phyloP scores from a whole-genome alignment of 1,140 invertebrate genomes.

The Caerostris darwini region DNA sequence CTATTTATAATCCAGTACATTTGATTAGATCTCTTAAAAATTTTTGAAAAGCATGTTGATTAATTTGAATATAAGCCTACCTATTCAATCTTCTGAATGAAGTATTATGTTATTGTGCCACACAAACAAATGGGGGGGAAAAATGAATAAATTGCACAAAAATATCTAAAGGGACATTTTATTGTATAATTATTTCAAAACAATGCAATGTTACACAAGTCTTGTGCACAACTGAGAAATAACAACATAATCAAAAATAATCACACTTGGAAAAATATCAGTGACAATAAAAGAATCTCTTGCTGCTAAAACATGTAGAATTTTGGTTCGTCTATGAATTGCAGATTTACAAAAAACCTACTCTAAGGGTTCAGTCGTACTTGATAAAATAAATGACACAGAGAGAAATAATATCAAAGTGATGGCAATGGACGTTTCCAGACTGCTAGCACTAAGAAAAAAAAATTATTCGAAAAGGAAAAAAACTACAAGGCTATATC shows the following conservation, averaged over 20 bases:
- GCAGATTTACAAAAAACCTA: not conserved
- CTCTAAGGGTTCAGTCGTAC: constrained; percentile 5
- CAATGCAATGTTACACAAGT: constrained; percentile 45
- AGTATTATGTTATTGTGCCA: too few species aligned
- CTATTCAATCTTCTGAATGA: too few species aligned
- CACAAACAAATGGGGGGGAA: not conserved
- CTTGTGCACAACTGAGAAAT: constrained; percentile 43
- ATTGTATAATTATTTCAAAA: constrained; percentile 54
- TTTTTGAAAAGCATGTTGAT: too few species aligned
- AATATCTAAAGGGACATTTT: constrained; percentile 57
- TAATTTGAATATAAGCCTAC: too few species aligned
- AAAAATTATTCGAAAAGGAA: not conserved
- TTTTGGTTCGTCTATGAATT: constrained; percentile 12
- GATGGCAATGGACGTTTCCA: constrained; percentile 59
- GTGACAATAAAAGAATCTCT: not conserved
- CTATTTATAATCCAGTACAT: too few species aligned
- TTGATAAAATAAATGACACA: not conserved
- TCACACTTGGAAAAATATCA: not conserved
- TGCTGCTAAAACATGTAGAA: not conserved
- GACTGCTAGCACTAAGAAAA: constrained; percentile 33
- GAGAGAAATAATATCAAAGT: not conserved
- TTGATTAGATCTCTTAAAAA: too few species aligned
- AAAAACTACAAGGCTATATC: not conserved
- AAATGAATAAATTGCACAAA: not conserved
- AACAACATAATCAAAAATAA: constrained; percentile 20